These are phyloP conservation scores for honey bee (Apis mellifera) DNA, from an alignment of 1,140 invertebrate species.

Conservation along the genomic window DNA sequence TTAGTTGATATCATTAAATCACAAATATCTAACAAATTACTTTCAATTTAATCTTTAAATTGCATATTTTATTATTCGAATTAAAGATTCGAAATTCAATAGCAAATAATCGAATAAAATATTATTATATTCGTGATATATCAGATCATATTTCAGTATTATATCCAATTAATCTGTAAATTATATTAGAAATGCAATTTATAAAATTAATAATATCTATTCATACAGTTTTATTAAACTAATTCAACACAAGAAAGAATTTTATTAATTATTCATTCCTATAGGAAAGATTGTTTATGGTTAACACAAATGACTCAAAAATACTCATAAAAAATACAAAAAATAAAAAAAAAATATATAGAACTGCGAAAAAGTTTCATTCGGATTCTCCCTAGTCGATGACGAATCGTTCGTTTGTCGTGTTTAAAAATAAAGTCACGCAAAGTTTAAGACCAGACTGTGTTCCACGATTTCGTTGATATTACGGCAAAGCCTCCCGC, in stretches of 20 bases:
- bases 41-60: too few species aligned
- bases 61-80: too few species aligned
- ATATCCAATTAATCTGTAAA: background rate
- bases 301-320: background rate
- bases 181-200: background rate
- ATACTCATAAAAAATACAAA: background rate
- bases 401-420: constrained; percentile 42
- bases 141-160: background rate
- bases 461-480: constrained; percentile 34
- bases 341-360: background rate
- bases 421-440: constrained; percentile 49
- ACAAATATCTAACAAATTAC: too few species aligned
- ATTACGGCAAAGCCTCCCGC: constrained; percentile 20
- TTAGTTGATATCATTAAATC: too few species aligned
- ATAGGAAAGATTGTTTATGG: background rate
- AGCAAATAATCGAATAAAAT: background rate
- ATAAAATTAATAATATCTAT: background rate
- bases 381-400: background rate
- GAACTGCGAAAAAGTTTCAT: constrained; percentile 3
- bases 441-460: constrained; percentile 1
- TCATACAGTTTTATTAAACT: background rate
- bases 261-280: background rate
- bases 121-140: background rate
- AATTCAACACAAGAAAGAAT: background rate
- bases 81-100: too few species aligned